Evolutionary conservation across 2,888 invertebrate species (phyloP), one percentile per base, ranked within the genome.

Genomic region (Nemotelus pantherinus): DNA sequence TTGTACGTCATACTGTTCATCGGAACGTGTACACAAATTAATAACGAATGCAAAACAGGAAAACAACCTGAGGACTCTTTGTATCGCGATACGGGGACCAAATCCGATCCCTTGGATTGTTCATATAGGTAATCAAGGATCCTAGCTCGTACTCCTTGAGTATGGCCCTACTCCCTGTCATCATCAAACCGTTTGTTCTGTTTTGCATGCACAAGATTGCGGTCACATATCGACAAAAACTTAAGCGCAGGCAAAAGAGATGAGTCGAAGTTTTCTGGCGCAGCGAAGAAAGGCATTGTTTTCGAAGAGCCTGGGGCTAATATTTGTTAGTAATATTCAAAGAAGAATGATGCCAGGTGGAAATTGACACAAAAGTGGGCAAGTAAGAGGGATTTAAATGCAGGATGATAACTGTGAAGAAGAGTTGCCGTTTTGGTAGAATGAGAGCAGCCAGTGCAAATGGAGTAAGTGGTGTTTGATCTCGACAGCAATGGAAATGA

Each of bases 261-360:
- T 25, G 25, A 25, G 25, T 25, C 25, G 25, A 25, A 25, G 25
- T 25, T 25, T 25, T 25, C 25, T 25, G 25, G 25, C 25, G 25
- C 25, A 25, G 25, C 5, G 25, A 60, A 70, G 55, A 53, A 65
- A 43, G 78, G 76, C 25, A 78, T 78, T 78, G 78, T 78, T 78
- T 71, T 76, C 47, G 39, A 7, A 72, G 76, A 45, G 55, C 78
- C 48, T 25, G 43, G 43, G 78, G 78, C 76, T 76, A 78, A 77
- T 72, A 71, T 78, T 78, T 72, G 57, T 48, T 72, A 45, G 55
- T 76, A 76, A 70, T 70, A 70, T 70, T 50, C 41, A 43, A 44
- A 25, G 7, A 45, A 65, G 10, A 5, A 9, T 6, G 6, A 10
- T 65, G 43, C 25, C 10, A 45, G 43, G 43, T 41, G 43, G 43